Conservation (phyloP, 2,797 vertebrate genomes). For the Notolepis coatsorum region DNA sequence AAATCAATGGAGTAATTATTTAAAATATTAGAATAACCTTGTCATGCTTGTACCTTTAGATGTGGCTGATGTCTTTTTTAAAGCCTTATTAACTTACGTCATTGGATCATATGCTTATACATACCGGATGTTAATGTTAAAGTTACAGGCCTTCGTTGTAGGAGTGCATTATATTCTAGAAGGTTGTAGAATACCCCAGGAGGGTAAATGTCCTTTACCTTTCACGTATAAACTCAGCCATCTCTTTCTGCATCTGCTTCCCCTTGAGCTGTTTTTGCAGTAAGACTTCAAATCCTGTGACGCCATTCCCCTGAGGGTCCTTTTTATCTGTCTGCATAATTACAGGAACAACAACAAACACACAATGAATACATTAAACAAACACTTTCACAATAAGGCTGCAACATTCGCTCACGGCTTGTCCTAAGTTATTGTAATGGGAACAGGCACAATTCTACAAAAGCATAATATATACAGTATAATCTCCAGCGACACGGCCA, state of each 20-base stretch:
- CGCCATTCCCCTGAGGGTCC: conserved; percentile 91
- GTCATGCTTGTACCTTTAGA: too few species aligned
- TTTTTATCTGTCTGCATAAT: conserved; percentile 90
- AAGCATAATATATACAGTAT: background rate
- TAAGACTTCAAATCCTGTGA: conserved; percentile 95
- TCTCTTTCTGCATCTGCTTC: conserved; percentile 99
- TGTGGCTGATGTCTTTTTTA: too few species aligned
- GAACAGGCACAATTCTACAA: background rate
- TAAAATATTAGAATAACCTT: too few species aligned
- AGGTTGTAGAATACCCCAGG: too few species aligned
- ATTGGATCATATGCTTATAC: too few species aligned
- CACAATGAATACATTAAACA: conserved; percentile 19
- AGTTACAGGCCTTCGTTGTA: too few species aligned
- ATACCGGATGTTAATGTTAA: too few species aligned
- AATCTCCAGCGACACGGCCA: background rate
- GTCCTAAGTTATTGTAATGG: too few species aligned
- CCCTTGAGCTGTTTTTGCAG: conserved; percentile 98
- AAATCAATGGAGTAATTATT: too few species aligned
- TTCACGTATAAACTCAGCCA: conserved; percentile 97
- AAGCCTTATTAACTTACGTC: too few species aligned
- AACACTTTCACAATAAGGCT: conserved; percentile 10
- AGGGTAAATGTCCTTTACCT: conserved; percentile 86
- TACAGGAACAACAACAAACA: conserved; percentile 39
- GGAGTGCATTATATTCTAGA: too few species aligned
- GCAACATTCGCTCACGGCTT: conserved; percentile 14